These are phyloP conservation scores for Patiria miniata DNA, from an alignment of 35 echinoderm and acorn worm species.

Conservation along the genomic window DNA sequence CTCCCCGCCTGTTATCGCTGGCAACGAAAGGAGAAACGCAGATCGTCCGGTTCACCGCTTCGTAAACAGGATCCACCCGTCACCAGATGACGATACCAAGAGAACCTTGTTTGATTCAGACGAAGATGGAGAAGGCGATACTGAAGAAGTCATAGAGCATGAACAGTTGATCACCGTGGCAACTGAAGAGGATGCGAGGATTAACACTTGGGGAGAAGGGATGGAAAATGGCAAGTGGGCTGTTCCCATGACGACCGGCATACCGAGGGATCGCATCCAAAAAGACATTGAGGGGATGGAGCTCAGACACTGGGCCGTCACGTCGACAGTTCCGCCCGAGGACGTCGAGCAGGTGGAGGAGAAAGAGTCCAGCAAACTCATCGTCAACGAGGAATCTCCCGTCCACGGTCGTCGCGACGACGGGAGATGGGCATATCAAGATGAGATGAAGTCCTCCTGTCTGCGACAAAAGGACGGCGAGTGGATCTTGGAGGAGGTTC, in stretches of 20 bases:
- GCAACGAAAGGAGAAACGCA: not conserved
- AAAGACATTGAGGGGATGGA: no score
- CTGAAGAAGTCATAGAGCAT: not conserved
- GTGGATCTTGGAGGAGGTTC: constrained; percentile 2
- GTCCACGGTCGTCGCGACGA: not conserved
- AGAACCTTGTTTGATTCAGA: not conserved
- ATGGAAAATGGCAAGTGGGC: not conserved
- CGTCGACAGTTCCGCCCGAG: not conserved
- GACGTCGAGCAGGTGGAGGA: not conserved
- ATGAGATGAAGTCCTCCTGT: not conserved
- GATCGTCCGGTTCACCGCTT: not conserved
- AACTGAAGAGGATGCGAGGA: not conserved
- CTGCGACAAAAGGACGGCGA: not conserved
- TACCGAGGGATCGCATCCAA: no score
- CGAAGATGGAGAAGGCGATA: not conserved
- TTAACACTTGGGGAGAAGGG: not conserved
- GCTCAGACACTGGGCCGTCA: not conserved
- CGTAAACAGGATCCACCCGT: constrained; percentile 31
- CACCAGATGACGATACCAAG: not conserved
- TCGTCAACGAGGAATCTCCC: not conserved
- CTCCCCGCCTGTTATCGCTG: constrained; percentile 14
- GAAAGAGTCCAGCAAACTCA: not conserved
- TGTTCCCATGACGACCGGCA: no score
- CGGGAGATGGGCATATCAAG: not conserved
- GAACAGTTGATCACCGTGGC: not conserved